Conservation (phyloP, 2,797 vertebrate species). For the Acipenser transmontanus region DNA sequence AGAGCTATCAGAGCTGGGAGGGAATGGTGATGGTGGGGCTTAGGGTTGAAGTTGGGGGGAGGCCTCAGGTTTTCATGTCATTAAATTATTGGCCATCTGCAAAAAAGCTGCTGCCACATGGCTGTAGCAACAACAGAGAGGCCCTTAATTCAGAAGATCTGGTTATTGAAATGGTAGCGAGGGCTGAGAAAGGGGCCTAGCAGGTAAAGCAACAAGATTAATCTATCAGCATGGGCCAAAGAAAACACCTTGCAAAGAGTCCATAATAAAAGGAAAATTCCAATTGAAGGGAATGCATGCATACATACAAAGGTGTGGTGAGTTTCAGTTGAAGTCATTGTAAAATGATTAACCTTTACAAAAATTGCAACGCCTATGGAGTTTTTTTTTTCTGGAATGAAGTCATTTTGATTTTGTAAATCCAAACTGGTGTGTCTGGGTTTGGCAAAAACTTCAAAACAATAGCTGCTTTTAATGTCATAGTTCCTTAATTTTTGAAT, state of each 20-base stretch:
- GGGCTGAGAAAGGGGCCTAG: constrained; percentile 18
- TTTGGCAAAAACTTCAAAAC: too few relatives aligned
- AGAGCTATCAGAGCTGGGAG: constrained; percentile 40
- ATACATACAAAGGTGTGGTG: too few relatives aligned
- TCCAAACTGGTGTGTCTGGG: too few relatives aligned
- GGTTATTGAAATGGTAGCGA: constrained; percentile 26
- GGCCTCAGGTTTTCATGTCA: constrained; percentile 31
- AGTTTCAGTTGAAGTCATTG: too few relatives aligned
- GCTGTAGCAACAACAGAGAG: constrained; percentile 29
- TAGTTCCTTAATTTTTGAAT: too few relatives aligned
- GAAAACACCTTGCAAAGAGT: background rate
- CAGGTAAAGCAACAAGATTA: constrained; percentile 17
- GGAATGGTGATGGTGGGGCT: constrained; percentile 24
- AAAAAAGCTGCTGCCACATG: constrained; percentile 40
- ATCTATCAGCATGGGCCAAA: background rate
- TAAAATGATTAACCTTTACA: too few relatives aligned
- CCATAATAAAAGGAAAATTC: background rate
- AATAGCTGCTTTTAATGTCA: too few relatives aligned
- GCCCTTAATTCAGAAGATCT: constrained; percentile 27
- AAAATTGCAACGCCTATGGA: too few relatives aligned
- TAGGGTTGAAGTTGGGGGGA: too few relatives aligned
- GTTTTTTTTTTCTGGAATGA: too few relatives aligned
- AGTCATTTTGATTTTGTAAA: too few relatives aligned
- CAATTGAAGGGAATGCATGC: too few relatives aligned
- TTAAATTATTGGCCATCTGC: constrained; percentile 45